Base-by-base conservation (phyloP, 2,888 invertebrate genomes). In the Microplitis deprimator region DNA sequence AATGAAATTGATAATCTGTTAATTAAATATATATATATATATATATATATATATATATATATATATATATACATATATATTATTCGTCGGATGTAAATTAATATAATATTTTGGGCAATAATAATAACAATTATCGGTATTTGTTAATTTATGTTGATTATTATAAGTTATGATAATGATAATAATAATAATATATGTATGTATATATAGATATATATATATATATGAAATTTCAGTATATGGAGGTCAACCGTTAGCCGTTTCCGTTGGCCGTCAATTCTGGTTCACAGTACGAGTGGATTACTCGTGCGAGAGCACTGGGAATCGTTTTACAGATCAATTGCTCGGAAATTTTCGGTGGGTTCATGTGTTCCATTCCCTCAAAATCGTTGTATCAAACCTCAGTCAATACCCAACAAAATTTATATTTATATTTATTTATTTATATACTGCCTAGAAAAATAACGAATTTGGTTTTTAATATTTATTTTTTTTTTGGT, bases 321-420 rank as follows among this genome's bases (percentile, higher is more conserved):
- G 65, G 65, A 65, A 65, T 65, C 65, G 65, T 65, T 65, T 65
- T 65, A 65, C 65, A 65, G 65, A 20, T 38, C 65, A 65, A 65
- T 65, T 65, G 65, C 38, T 65, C 38, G 65, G 65, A 65, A 65
- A 65, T 38, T 65, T 65, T 65, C 65, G 20, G 50, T 65, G 65
- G 65, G 8, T 65, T 65, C 65, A 65, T 65, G 65, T 65, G 20
- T 38, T 65, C 65, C 13, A 20, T 65, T 65, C 13, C 65, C 38
- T 38, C 65, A 29, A 65, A 29, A 29, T 38, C 38, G 65, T 65
- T 10, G 38, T 65, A 65, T 65, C 65, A 29, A 65, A 65, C 65
- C 38, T 65, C 65, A 65, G 38, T 29, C 29, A 29, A 29, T 65
- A 29, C n/a, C 50, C 13, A 50, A 8, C 50, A 65, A 65, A 65